A percentile compares a stretch with the other conserved stretches of the same genome.
phyloP scores from a whole-genome alignment of 2,113 vertebrate species.

The Rhombomys opimus region DNA sequence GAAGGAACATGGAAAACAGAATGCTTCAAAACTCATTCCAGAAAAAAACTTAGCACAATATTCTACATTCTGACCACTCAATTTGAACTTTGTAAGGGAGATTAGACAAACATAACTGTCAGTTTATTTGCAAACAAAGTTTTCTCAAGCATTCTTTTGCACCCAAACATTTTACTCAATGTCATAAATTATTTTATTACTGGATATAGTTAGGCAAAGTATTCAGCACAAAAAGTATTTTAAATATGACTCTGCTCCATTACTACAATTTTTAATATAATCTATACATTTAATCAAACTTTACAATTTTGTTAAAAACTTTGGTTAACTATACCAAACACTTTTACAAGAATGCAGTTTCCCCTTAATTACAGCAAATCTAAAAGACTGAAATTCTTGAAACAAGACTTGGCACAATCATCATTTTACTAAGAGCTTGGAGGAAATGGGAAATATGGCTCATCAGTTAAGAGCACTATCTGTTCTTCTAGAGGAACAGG shows the following conservation, averaged over 20 bases:
- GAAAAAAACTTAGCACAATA: not conserved
- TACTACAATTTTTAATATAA: conserved; percentile 8
- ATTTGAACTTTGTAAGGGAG: conserved; percentile 46
- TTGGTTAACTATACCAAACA: conserved; percentile 26
- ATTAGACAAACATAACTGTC: conserved; percentile 32
- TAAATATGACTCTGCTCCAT: not conserved
- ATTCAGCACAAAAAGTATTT: conserved; percentile 15
- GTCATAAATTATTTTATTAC: conserved; percentile 18
- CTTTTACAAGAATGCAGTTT: conserved; percentile 29
- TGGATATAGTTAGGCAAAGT: not conserved
- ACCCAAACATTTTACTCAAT: not conserved
- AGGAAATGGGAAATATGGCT: not conserved
- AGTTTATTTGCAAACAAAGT: conserved; percentile 62
- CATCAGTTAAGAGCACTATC: not conserved
- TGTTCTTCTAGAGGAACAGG: not conserved
- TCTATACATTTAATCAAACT: not conserved
- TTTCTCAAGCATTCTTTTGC: conserved; percentile 22
- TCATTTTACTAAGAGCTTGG: not conserved
- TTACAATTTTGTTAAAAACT: not conserved
- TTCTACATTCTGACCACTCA: not conserved
- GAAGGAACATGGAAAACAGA: conserved; percentile 8
- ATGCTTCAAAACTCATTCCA: conserved; percentile 42
- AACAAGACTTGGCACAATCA: not conserved
- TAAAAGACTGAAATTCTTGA: conserved; percentile 32
- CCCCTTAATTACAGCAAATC: conserved; percentile 51